A percentile compares a stretch with the other conserved stretches of the same genome.
Evolutionary conservation across 2,797 vertebrate genomes (phyloP).

Genomic region (Parauchenoglanis ngamensis): DNA sequence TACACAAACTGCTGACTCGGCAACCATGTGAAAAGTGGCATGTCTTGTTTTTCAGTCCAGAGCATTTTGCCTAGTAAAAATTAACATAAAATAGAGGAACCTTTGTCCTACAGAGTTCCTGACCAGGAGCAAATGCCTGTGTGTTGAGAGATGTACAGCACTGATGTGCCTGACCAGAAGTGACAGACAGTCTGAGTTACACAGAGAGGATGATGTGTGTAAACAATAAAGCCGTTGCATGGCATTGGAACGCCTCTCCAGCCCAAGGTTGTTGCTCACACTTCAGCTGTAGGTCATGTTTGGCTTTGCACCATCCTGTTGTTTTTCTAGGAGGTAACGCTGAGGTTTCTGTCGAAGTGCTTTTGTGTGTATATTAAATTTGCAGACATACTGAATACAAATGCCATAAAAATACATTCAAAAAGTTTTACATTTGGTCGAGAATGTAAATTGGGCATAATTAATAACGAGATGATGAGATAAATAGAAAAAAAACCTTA

Average conservation of each 20-base stretch:
- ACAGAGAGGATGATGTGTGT: slow-evolving; percentile 13
- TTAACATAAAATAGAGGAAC: not conserved
- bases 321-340: slow-evolving; percentile 5
- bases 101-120: slow-evolving; percentile 33
- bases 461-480: not conserved
- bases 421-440: not conserved
- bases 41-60: slow-evolving; percentile 36
- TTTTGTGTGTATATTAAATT: not conserved
- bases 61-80: not conserved
- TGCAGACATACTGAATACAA: not conserved
- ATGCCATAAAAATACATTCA: not conserved
- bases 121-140: slow-evolving; percentile 6
- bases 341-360: not conserved
- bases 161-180: not conserved
- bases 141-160: slow-evolving; percentile 1
- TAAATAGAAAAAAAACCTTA: not conserved
- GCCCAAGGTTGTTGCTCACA: slow-evolving; percentile 18
- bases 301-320: not conserved
- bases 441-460: not conserved
- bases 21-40: slow-evolving; percentile 32
- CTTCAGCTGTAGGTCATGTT: not conserved
- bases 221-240: slow-evolving; percentile 29
- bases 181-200: slow-evolving; percentile 6
- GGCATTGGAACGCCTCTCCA: slow-evolving; percentile 19
- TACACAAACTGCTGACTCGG: slow-evolving; percentile 38